Evolutionary conservation across 2,113 vertebrate species (phyloP), one percentile per base, ranked within the genome.

Genomic region (Microcebus griseorufus): DNA sequence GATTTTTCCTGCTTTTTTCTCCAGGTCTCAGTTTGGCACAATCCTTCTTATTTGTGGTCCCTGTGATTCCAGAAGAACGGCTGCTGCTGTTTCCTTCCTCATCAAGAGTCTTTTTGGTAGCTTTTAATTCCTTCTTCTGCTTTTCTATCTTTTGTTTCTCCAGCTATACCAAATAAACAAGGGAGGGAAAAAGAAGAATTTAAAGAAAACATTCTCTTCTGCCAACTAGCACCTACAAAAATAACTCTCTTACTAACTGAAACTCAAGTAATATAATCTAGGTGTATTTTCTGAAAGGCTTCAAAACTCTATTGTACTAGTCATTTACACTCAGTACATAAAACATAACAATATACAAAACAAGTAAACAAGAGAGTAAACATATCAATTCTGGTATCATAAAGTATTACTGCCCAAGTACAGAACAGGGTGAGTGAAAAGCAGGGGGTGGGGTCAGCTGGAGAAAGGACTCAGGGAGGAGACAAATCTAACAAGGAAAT

Each of bases 1-100:
- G 99, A 83, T 99, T 99, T n/a, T 98, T 99, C 93, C 98, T 99
- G 97, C 99, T 99, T 97, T 98, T 99, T 88, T 99, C 99, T n/a
- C 99, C 99, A 27, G 99, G 99, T 94, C 97, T 98, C 42, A 95
- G 97, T 97, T 99, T 99, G 96, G 97, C 97, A 18, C 97, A 95
- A 18, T 98, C 98, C 96, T 98, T 99, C 17, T 98, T 99, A 96
- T 98, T 99, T 16, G 98, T 97, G 88, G 98, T 98, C 84, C 98
- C 96, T 1, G 98, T 97, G 95, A 65, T 72, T 62, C 92, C 95
- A 34, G 88, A 94, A 48, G 80, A 96, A 34, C 64, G 84, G 91
- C 62, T 96, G 53, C 85, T 96, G 81, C 95, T 98, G 64, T 96
- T 98, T 39, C 45, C 53, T 90, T 98, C 98, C 76, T 98, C 98